Conservation (phyloP, 2,113 vertebrate species). For the Antechinus stuartii region DNA sequence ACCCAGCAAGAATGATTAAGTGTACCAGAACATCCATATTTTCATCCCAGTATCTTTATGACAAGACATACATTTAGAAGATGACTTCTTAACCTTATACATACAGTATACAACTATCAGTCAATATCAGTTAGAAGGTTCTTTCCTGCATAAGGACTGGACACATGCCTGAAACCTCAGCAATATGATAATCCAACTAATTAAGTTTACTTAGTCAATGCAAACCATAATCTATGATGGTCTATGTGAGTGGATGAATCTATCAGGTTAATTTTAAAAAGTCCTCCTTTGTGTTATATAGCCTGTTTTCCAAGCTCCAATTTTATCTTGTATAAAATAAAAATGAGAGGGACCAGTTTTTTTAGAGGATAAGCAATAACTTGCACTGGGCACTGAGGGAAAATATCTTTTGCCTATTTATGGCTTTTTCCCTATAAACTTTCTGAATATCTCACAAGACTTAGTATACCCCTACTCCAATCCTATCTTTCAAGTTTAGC, state of each 20-base stretch:
- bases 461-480: conserved; percentile 5
- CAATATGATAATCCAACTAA: background rate
- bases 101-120: background rate
- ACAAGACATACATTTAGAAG: background rate
- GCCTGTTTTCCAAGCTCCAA: background rate
- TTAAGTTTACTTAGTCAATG: background rate
- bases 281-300: background rate
- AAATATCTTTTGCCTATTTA: background rate
- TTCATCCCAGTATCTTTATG: background rate
- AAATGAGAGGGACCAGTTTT: background rate
- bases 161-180: background rate
- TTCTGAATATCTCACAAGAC: conserved; percentile 17
- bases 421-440: conserved; percentile 17
- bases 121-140: background rate
- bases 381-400: background rate
- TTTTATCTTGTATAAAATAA: conserved; percentile 12
- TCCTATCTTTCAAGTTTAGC: background rate
- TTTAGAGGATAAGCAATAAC: background rate
- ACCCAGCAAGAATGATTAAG: background rate
- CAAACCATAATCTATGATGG: background rate
- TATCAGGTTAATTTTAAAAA: background rate
- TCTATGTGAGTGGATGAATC: background rate
- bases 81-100: background rate
- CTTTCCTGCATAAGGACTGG: background rate
- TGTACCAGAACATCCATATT: background rate